phyloP scores from a whole-genome alignment of 2,113 vertebrate genomes.

The Montifringilla adamsi region DNA sequence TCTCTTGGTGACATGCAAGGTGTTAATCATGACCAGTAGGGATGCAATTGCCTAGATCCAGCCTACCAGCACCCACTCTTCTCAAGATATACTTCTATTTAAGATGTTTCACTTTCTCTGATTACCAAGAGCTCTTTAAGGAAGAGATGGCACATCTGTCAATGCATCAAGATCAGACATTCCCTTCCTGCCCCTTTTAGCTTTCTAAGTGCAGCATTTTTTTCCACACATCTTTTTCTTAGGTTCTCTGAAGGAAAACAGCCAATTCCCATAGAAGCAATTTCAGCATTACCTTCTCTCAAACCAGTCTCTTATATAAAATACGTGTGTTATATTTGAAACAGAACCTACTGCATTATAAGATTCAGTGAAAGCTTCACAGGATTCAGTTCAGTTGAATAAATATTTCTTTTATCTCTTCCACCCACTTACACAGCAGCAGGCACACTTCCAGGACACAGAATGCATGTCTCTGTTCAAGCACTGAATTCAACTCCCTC shows the following conservation, averaged over 20 bases:
- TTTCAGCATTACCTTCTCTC: constrained; percentile 3
- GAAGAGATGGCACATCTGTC: neutral
- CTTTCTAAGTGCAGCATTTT: neutral
- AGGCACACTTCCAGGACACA: constrained; percentile 1
- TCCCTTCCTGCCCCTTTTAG: neutral
- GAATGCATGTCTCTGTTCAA: neutral
- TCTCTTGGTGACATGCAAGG: neutral
- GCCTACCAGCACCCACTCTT: neutral
- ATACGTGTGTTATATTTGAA: neutral
- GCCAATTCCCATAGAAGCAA: neutral
- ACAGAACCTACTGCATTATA: neutral
- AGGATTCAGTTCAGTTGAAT: constrained; percentile 6
- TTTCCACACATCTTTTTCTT: neutral
- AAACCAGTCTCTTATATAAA: neutral
- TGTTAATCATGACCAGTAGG: neutral
- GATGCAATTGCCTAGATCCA: neutral
- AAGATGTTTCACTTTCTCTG: neutral
- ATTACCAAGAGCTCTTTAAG: neutral
- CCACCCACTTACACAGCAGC: neutral
- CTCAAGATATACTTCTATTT: neutral
- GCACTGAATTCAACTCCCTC: neutral
- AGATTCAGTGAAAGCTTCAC: neutral
- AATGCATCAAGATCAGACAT: neutral
- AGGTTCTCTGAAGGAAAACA: neutral
- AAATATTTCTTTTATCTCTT: constrained; percentile 43